These are phyloP conservation scores for Xestobium rufovillosum DNA, from an alignment of 2,888 invertebrate genomes.

Conservation along the genomic window DNA sequence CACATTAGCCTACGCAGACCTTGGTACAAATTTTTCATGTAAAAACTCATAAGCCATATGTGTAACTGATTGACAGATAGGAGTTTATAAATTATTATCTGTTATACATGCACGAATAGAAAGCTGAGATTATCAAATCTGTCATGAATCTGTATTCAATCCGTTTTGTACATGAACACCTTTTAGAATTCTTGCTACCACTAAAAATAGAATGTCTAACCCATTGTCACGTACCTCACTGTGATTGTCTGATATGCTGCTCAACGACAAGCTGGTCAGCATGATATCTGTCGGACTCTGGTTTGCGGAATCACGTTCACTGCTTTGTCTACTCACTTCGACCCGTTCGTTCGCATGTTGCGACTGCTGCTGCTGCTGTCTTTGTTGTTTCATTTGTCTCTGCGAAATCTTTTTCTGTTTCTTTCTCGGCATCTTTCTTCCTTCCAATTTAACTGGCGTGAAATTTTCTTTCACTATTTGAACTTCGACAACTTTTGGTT, in stretches of 20 bases:
- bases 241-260: conserved; percentile 60
- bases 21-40: no score
- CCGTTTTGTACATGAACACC: no score
- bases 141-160: no score
- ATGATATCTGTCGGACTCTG: conserved; percentile 67
- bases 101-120: no score
- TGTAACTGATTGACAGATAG: no score
- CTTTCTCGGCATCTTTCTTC: conserved; percentile 8
- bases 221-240: no score
- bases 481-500: not conserved
- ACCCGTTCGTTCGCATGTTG: conserved; percentile 30
- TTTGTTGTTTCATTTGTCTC: conserved; percentile 22
- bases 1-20: no score
- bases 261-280: conserved; percentile 59
- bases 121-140: no score
- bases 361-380: conserved; percentile 4
- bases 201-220: no score
- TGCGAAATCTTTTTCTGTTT: conserved; percentile 11
- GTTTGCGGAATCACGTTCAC: conserved; percentile 63
- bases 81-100: no score
- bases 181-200: no score
- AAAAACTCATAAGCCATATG: no score
- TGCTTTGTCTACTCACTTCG: conserved; percentile 39
- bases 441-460: conserved; percentile 7
- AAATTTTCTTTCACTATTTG: conserved; percentile 1